Evolutionary conservation across 2,888 invertebrate species (phyloP), one percentile per base, ranked within the genome.

Genomic region (Agrilus mali): DNA sequence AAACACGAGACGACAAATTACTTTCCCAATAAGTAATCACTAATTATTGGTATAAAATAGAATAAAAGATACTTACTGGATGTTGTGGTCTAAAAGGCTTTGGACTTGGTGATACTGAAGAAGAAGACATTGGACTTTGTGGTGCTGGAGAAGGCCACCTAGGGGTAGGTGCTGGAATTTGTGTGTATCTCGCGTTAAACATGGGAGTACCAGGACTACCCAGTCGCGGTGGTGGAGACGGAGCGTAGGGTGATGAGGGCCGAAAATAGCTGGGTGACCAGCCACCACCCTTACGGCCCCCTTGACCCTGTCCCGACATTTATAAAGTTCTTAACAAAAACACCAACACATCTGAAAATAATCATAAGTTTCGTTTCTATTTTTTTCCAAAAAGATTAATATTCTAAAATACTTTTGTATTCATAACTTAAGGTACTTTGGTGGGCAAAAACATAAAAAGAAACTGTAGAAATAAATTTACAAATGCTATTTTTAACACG

Each of bases 191-290:
- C 54, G 58, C 68, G 58, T 57, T 72, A 65, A 63, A 68, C 63
- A 63, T 67, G 58, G 57, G 59, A 53, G 53, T 59, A 49, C 58
- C 63, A 42, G 67, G 67, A 42, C 66, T 65, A 38, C 64, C 62
- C 39, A 80, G 75, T 55, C 80, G 76, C 47, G 81, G 82, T n/a
- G 82, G 81, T 1, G 84, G 82, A 52, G 82, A 80, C 2, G 82
- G 80, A 7, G 78, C 77, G 73, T 83, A 85, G 39, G 86, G 84
- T 33, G 85, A 84, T 12, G 81, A 78, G 31, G 85, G 80, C 32
- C 84, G 77, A 65, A 79, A 85, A 56, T 80, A 75, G 50, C 73
- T 70, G 35, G 76, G 74, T 40, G 80, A 79, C 58, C 65, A 65
- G 72, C 71, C 60, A 67, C 67, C 60, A 69, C 67, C 60, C 10